Percentiles rank a stretch among this genome's conserved stretches.
Evolutionary conservation across 2,113 vertebrate species (phyloP).

Genomic region (Ahaetulla prasina): DNA sequence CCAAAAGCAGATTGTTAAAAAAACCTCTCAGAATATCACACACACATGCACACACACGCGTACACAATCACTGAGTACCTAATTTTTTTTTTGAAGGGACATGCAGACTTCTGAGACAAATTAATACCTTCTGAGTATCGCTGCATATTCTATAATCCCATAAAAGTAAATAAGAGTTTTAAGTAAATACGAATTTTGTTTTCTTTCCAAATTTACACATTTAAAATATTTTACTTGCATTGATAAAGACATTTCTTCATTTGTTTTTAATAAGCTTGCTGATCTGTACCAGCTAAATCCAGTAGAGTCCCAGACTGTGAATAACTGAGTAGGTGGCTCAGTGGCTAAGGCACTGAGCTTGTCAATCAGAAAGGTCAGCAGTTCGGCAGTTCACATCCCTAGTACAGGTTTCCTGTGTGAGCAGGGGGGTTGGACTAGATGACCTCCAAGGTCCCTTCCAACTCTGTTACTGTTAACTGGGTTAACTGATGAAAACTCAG

Average conservation of each 20-base stretch:
- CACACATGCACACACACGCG: too few relatives aligned
- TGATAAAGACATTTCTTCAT: not conserved
- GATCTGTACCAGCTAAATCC: not conserved
- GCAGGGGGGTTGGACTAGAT: too few relatives aligned
- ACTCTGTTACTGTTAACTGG: too few relatives aligned
- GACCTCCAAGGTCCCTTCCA: too few relatives aligned
- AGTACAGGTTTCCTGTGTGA: too few relatives aligned
- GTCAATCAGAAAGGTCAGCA: too few relatives aligned
- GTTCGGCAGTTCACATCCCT: too few relatives aligned
- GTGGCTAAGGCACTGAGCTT: too few relatives aligned
- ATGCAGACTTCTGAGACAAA: not conserved
- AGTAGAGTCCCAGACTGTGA: not conserved
- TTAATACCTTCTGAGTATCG: not conserved
- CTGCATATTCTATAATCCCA: not conserved
- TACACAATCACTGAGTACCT: too few relatives aligned
- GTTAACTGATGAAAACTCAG: not conserved
- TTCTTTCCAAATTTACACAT: not conserved
- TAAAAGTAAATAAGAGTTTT: not conserved
- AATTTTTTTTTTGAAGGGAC: not conserved
- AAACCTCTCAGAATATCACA: not conserved
- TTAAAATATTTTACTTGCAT: not conserved
- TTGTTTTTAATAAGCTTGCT: not conserved
- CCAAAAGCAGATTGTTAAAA: not conserved
- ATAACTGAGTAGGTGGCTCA: too few relatives aligned
- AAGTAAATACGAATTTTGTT: not conserved